Conservation (phyloP, 2,888 invertebrate genomes). For the Nasonia oneida region DNA sequence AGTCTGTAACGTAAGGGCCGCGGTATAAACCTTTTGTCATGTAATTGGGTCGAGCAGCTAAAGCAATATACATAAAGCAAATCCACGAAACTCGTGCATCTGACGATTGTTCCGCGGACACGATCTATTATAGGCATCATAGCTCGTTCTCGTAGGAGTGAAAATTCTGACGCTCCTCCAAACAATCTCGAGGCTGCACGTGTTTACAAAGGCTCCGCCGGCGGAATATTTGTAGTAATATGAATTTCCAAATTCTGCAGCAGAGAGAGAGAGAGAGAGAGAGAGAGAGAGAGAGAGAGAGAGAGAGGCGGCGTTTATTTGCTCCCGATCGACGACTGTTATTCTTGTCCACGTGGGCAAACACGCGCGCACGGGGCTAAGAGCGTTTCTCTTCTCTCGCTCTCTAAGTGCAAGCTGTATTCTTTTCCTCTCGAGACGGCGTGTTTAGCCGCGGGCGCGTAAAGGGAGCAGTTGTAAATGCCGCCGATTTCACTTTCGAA, state of each 20-base stretch:
- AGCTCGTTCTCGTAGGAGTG: neutral
- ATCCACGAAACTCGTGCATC: neutral
- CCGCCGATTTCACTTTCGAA: conserved; percentile 7
- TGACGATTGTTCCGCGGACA: neutral
- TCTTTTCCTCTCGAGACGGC: neutral
- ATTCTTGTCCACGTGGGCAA: conserved; percentile 63
- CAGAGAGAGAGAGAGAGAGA: neutral
- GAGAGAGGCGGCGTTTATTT: conserved; percentile 45
- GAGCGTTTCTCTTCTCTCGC: conserved; percentile 29
- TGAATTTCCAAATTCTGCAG: conserved; percentile 53
- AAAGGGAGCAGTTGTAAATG: neutral
- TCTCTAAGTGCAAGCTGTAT: conserved; percentile 45
- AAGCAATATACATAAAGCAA: neutral
- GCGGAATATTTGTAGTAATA: conserved; percentile 57
- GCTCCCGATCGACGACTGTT: conserved; percentile 57
- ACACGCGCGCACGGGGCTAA: conserved; percentile 27
- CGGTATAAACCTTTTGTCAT: conserved; percentile 15
- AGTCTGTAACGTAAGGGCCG: conserved; percentile 43
- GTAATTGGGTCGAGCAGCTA: neutral
- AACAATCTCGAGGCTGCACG: conserved; percentile 35
- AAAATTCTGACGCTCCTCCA: conserved; percentile 33
- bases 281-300: too few relatives aligned
- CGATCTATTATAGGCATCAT: conserved; percentile 29
- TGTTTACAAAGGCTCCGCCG: conserved; percentile 45
- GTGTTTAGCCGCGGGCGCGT: neutral